phyloP scores from a whole-genome alignment of 2,113 vertebrate genomes.

The Parus major region DNA sequence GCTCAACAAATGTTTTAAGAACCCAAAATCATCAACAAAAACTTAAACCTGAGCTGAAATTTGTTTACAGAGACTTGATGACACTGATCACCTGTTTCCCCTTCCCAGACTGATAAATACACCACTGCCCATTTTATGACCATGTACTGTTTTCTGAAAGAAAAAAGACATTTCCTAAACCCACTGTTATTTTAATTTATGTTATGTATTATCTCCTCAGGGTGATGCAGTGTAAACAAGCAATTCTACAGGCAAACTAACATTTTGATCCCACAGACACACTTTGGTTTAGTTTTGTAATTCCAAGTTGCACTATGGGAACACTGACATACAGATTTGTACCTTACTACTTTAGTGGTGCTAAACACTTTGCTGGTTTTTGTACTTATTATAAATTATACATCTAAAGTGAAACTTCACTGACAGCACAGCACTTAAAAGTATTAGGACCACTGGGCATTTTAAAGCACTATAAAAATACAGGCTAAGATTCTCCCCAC shows the following conservation, averaged over 20 bases:
- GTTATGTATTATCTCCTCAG: background rate
- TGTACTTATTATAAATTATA: background rate
- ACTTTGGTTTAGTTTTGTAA: background rate
- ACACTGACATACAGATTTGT: background rate
- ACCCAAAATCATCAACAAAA: conserved; percentile 4
- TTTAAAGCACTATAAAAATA: conserved; percentile 7
- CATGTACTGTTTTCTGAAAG: background rate
- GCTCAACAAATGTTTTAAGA: background rate
- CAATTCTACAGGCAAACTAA: background rate
- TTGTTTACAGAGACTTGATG: background rate
- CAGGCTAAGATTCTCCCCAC: background rate
- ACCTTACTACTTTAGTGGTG: background rate
- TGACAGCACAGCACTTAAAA: background rate
- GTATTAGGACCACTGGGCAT: background rate
- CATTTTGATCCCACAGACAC: background rate
- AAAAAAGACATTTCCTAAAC: background rate
- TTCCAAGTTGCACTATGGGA: background rate
- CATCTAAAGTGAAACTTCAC: background rate
- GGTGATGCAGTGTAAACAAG: background rate
- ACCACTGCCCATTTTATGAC: background rate
- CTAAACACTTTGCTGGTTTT: background rate
- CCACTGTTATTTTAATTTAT: background rate
- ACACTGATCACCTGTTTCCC: background rate
- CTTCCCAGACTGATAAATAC: background rate
- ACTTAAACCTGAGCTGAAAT: background rate